Conservation (phyloP, 2,113 vertebrate species). For the Mormyrus lacerda region DNA sequence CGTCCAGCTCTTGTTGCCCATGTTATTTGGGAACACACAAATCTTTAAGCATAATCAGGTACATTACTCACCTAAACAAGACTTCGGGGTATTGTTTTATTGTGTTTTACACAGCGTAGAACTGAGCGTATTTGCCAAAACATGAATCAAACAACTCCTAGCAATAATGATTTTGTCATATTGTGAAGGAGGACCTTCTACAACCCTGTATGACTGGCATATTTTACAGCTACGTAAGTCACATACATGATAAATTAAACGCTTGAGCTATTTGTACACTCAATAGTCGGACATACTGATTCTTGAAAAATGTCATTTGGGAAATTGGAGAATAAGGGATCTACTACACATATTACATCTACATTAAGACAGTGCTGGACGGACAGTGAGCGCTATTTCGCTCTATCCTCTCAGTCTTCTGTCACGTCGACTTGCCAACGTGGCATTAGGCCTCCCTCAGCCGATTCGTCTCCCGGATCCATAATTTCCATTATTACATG, state of each 20-base stretch:
- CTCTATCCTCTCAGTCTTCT: not conserved
- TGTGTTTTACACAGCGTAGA: not conserved
- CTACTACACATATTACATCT: not conserved
- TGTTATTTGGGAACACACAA: not conserved
- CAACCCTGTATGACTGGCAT: not conserved
- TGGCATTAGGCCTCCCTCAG: slow-evolving; percentile 25
- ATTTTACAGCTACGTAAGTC: not conserved
- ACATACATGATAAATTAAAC: not conserved
- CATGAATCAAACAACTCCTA: not conserved
- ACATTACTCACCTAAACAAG: slow-evolving; percentile 7
- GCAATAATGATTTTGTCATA: not conserved
- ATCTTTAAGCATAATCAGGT: not conserved
- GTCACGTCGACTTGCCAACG: slow-evolving; percentile 5
- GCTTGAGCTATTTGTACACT: too few relatives aligned
- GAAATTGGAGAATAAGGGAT: not conserved
- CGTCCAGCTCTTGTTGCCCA: not conserved
- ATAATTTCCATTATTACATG: slow-evolving; percentile 49
- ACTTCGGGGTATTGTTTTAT: not conserved
- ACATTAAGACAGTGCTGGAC: not conserved
- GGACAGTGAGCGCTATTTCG: not conserved
- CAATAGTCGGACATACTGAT: not conserved
- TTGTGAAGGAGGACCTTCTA: not conserved
- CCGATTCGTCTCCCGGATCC: slow-evolving; percentile 32
- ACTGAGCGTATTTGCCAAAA: not conserved
- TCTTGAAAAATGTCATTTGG: not conserved